These are phyloP conservation scores for Vulpes ferrilata DNA, from an alignment of 2,113 vertebrate species.

Conservation along the genomic window DNA sequence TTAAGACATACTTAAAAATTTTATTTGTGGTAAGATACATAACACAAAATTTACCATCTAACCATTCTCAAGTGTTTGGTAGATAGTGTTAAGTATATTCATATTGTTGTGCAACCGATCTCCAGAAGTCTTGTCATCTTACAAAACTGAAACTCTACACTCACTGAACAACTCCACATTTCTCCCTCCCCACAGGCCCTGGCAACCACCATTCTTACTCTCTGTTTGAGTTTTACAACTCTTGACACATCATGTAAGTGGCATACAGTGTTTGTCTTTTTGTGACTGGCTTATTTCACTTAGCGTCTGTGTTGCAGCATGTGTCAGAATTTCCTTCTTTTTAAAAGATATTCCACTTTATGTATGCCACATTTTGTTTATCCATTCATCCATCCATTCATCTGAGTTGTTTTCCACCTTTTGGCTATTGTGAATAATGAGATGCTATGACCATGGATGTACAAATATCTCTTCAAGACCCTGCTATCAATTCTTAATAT, in stretches of 20 bases:
- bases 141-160: neutral
- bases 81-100: neutral
- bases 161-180: neutral
- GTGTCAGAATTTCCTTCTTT: neutral
- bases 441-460: neutral
- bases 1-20: neutral
- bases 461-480: neutral
- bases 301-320: neutral
- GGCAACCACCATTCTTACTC: neutral
- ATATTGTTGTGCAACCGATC: neutral
- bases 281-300: neutral
- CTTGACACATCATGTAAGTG: neutral
- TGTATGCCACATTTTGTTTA: neutral
- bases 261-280: neutral
- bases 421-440: neutral
- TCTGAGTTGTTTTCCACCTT: neutral
- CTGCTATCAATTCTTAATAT: neutral
- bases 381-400: neutral
- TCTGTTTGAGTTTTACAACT: neutral
- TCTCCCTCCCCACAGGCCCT: neutral
- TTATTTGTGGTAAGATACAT: neutral
- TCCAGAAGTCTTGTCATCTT: neutral
- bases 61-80: neutral
- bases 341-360: neutral
- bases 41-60: neutral